These are phyloP conservation scores for Choreutis nemorana DNA, from an alignment of 2,888 invertebrate genomes.

Conservation along the genomic window DNA sequence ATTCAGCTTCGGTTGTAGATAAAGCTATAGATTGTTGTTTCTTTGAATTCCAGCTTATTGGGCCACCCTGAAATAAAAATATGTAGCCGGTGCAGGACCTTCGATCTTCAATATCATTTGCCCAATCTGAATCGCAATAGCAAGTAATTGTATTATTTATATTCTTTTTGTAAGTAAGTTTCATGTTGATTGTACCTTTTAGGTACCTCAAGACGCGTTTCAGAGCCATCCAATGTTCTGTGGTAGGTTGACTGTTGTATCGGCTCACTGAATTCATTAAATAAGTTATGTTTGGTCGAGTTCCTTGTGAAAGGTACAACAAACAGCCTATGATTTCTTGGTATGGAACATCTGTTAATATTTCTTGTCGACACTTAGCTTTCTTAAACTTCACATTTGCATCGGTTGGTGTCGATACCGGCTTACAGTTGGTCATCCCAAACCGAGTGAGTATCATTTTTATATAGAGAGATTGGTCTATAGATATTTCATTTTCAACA, in stretches of 20 bases:
- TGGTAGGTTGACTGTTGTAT: slow-evolving; percentile 11
- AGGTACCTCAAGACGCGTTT: slow-evolving; percentile 13
- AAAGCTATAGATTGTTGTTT: slow-evolving; percentile 15
- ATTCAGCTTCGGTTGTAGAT: slow-evolving; percentile 15
- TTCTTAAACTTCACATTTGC: slow-evolving; percentile 12
- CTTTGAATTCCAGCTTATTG: slow-evolving; percentile 16
- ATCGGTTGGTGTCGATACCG: slow-evolving; percentile 13
- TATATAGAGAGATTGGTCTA: slow-evolving; percentile 16
- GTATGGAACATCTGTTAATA: slow-evolving; percentile 12
- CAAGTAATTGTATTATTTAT: slow-evolving; percentile 7
- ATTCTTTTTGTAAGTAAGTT: slow-evolving; percentile 10
- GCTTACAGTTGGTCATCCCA: slow-evolving; percentile 13
- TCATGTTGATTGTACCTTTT: slow-evolving; percentile 11
- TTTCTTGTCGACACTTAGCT: no score
- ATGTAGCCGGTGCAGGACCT: slow-evolving; percentile 15
- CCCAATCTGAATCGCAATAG: slow-evolving; percentile 19
- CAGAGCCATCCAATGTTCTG: slow-evolving; percentile 10
- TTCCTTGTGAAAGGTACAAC: slow-evolving; percentile 12
- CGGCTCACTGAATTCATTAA: slow-evolving; percentile 14
- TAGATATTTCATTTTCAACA: slow-evolving; percentile 4
- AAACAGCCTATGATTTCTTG: slow-evolving; percentile 13
- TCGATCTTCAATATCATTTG: slow-evolving; percentile 9
- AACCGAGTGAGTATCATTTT: slow-evolving; percentile 11
- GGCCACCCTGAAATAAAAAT: slow-evolving; percentile 17
- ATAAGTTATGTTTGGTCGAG: slow-evolving; percentile 15